A percentile compares a stretch with the other conserved stretches of the same genome.
phyloP scores from a whole-genome alignment of 2,888 invertebrate species.

The Sesia apiformis region DNA sequence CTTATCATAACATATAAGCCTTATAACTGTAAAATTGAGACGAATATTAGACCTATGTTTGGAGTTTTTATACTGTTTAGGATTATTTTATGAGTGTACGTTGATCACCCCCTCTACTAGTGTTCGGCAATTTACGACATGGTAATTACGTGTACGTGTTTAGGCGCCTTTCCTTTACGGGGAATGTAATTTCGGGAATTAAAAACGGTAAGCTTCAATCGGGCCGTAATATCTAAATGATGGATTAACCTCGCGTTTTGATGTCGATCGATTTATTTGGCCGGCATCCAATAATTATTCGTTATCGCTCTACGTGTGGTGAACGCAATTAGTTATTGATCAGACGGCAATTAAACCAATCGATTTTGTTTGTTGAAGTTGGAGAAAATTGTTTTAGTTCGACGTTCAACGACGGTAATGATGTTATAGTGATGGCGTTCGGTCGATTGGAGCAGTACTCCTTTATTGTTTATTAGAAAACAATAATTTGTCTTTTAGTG shows the following conservation, averaged over 20 bases:
- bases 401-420: conserved; percentile 61
- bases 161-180: conserved; percentile 49
- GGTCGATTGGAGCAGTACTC: conserved; percentile 44
- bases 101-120: conserved; percentile 31
- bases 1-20: too few relatives aligned
- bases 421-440: conserved; percentile 60
- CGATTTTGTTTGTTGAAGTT: conserved; percentile 74
- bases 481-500: conserved; percentile 32
- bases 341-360: conserved; percentile 69
- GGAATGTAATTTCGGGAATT: conserved; percentile 70
- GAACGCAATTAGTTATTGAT: conserved; percentile 75
- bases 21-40: too few relatives aligned
- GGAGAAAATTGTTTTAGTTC: conserved; percentile 71
- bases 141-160: conserved; percentile 66
- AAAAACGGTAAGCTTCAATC: conserved; percentile 72
- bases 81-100: not conserved
- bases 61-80: not conserved
- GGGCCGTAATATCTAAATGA: conserved; percentile 70
- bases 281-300: conserved; percentile 72
- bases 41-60: not conserved
- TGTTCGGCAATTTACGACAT: conserved; percentile 64
- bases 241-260: conserved; percentile 71
- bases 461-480: conserved; percentile 48
- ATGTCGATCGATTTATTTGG: conserved; percentile 73
- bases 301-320: conserved; percentile 69